Conservation (phyloP, 2,888 invertebrate species). For the Phoronis australis region DNA sequence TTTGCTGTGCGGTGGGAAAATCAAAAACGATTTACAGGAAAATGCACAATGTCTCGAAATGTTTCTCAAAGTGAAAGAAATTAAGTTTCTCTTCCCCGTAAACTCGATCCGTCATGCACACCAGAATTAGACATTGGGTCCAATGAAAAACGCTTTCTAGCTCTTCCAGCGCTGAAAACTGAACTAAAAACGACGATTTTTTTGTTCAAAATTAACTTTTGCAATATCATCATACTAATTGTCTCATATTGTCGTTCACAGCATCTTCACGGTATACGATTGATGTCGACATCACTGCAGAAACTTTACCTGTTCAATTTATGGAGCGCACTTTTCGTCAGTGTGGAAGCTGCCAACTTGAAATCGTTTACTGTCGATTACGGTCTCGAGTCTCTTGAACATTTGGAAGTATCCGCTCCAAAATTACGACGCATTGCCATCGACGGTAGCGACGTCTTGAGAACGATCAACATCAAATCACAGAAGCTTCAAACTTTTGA, state of each 20-base stretch:
- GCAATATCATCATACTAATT: neutral
- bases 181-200: no score
- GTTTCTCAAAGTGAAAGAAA: no score
- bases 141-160: no score
- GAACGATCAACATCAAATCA: slow-evolving; percentile 25
- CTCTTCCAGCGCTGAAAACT: no score
- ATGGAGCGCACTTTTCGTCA: slow-evolving; percentile 31
- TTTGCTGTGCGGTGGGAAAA: no score
- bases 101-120: no score
- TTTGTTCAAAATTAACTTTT: no score
- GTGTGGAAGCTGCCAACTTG: slow-evolving; percentile 21
- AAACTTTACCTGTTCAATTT: slow-evolving; percentile 32
- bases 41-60: no score
- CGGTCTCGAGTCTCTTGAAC: slow-evolving; percentile 31
- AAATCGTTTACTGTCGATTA: slow-evolving; percentile 26
- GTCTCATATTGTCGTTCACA: slow-evolving; percentile 8
- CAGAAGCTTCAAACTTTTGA: slow-evolving; percentile 24
- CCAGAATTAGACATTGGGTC: no score
- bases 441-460: slow-evolving; percentile 26
- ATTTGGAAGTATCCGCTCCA: slow-evolving; percentile 23
- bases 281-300: slow-evolving; percentile 26
- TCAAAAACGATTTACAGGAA: no score
- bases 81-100: no score
- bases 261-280: slow-evolving; percentile 31
- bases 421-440: slow-evolving; percentile 21